A percentile compares a stretch with the other conserved stretches of the same genome.
Conservation (phyloP, 2,888 invertebrate species). For the Caenorhabditis sp. region DNA sequence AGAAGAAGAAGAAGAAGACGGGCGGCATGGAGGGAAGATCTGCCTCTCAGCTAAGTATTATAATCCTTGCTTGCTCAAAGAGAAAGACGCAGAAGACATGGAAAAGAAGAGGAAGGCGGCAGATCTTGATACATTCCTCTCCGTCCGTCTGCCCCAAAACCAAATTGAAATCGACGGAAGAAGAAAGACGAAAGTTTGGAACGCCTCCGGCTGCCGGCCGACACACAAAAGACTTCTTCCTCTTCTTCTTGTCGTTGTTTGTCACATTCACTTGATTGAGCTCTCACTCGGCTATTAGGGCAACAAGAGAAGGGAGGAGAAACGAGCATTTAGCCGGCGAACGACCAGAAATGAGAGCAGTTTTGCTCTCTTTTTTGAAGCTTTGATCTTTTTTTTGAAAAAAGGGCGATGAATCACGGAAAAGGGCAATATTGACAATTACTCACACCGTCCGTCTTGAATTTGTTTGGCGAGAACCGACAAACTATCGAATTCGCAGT, state of each 20-base stretch:
- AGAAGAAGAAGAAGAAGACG: too few relatives aligned
- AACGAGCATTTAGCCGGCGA: not conserved
- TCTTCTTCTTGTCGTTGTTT: too few relatives aligned
- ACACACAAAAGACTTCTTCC: slow-evolving; percentile 32
- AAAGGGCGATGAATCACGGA: not conserved
- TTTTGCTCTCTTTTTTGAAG: slow-evolving; percentile 4
- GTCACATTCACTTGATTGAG: slow-evolving; percentile 54
- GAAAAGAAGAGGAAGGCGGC: slow-evolving; percentile 26
- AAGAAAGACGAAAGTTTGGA: slow-evolving; percentile 27
- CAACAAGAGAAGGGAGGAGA: not conserved
- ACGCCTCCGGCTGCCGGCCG: not conserved
- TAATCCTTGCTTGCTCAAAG: slow-evolving; percentile 53
- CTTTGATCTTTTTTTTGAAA: too few relatives aligned
- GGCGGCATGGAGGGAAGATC: slow-evolving; percentile 28
- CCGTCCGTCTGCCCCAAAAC: slow-evolving; percentile 24
- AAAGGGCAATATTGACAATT: slow-evolving; percentile 9
- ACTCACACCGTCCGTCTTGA: slow-evolving; percentile 17
- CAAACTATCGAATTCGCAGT: not conserved
- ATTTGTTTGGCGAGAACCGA: slow-evolving; percentile 7
- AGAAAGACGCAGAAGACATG: slow-evolving; percentile 21
- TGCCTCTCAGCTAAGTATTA: slow-evolving; percentile 54
- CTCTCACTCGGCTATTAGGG: slow-evolving; percentile 24
- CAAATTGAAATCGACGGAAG: slow-evolving; percentile 43
- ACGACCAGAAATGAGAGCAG: slow-evolving; percentile 7
- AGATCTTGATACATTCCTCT: slow-evolving; percentile 51